Conservation (phyloP, 2,888 invertebrate genomes). For the Ophraella communa region DNA sequence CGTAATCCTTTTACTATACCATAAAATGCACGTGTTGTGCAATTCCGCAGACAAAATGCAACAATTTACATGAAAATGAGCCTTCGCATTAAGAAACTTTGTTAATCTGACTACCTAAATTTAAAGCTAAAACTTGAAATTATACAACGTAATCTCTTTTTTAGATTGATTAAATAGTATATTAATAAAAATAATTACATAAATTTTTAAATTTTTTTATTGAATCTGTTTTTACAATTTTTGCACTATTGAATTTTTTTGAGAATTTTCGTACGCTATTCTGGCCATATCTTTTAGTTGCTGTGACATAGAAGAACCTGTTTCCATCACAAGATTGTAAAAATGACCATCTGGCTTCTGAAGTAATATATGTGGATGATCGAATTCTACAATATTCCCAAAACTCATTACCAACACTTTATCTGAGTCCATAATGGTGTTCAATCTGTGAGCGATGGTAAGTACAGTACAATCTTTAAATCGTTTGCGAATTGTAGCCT, state of each 20-base stretch:
- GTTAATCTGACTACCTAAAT: constrained; percentile 40
- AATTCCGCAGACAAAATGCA: constrained; percentile 43
- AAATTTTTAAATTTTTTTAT: too few relatives aligned
- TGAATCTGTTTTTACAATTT: too few relatives aligned
- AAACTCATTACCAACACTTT: constrained; percentile 81
- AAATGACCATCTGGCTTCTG: constrained; percentile 50
- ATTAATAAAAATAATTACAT: too few relatives aligned
- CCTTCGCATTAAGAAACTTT: constrained; percentile 47
- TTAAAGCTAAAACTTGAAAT: constrained; percentile 21
- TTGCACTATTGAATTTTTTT: too few relatives aligned
- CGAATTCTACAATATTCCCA: constrained; percentile 76
- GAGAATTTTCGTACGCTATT: not conserved
- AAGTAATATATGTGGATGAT: constrained; percentile 73
- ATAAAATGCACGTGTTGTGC: constrained; percentile 45
- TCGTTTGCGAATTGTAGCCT: constrained; percentile 75
- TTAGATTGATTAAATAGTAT: constrained; percentile 38
- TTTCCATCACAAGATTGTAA: constrained; percentile 68
- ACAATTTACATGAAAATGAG: constrained; percentile 47
- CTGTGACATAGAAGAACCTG: constrained; percentile 59
- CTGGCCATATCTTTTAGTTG: not conserved
- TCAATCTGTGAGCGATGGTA: constrained; percentile 82
- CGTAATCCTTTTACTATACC: constrained; percentile 25
- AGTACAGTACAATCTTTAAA: constrained; percentile 80
- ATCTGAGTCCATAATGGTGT: constrained; percentile 87
- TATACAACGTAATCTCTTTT: constrained; percentile 26